phyloP scores from a whole-genome alignment of 2,797 vertebrate genomes.

The Hapalemur alaotrensis region DNA sequence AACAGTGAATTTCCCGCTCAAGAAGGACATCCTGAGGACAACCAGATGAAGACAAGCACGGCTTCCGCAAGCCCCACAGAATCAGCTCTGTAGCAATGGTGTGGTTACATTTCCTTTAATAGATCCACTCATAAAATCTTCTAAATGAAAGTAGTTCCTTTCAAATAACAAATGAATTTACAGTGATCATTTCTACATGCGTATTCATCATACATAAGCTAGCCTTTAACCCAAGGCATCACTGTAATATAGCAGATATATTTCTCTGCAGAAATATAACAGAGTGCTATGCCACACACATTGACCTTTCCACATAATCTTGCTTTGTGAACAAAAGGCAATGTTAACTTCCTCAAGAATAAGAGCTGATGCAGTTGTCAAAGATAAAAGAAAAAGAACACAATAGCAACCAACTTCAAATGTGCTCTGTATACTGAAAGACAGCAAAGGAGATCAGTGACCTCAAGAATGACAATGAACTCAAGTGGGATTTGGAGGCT shows the following conservation, averaged over 20 bases:
- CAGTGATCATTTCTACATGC: neutral
- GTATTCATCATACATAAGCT: neutral
- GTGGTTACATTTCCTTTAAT: neutral
- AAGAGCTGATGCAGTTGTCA: neutral
- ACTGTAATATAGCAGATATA: neutral
- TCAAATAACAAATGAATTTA: slow-evolving; percentile 21
- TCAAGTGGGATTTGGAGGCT: neutral
- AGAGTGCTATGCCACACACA: neutral
- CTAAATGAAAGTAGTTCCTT: slow-evolving; percentile 12
- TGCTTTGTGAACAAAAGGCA: slow-evolving; percentile 50
- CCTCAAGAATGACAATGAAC: slow-evolving; percentile 17
- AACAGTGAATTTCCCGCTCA: neutral
- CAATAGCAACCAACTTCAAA: slow-evolving; percentile 15
- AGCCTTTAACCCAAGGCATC: neutral
- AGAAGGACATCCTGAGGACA: neutral
- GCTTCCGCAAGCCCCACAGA: neutral
- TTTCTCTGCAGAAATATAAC: slow-evolving; percentile 30
- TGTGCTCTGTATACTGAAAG: slow-evolving; percentile 26
- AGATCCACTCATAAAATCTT: neutral
- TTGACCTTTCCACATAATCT: slow-evolving; percentile 56
- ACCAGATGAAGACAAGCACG: neutral
- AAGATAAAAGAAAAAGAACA: slow-evolving; percentile 12
- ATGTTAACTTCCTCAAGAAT: slow-evolving; percentile 40
- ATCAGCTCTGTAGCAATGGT: neutral
- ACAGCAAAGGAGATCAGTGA: slow-evolving; percentile 50